Conservation (phyloP, 1,140 invertebrate genomes). For the Oncopodura yosiiana region DNA sequence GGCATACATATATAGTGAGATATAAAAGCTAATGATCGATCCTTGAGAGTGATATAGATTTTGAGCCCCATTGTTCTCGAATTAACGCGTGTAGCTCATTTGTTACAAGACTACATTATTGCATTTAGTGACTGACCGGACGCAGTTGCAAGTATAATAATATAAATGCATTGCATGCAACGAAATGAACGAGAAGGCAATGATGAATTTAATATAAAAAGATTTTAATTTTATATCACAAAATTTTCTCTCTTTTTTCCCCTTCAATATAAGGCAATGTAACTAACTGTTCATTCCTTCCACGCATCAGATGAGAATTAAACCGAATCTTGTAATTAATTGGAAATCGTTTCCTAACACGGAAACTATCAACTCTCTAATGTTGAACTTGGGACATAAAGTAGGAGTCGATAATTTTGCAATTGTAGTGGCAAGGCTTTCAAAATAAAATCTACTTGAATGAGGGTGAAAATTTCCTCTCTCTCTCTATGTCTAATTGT, state of each 20-base stretch:
- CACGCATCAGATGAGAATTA: constrained; percentile 28
- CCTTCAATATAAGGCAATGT: too few relatives aligned
- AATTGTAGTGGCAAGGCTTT: too few relatives aligned
- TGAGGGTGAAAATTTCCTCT: constrained; percentile 6
- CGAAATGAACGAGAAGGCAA: constrained; percentile 3
- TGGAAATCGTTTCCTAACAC: constrained; percentile 32
- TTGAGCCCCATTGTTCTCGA: constrained; percentile 34
- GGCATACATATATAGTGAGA: constrained; percentile 8
- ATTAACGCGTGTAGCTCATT: constrained; percentile 36
- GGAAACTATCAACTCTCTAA: constrained; percentile 28
- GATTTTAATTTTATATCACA: too few relatives aligned
- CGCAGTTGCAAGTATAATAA: neutral
- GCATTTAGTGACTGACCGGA: neutral
- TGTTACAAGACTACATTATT: constrained; percentile 11
- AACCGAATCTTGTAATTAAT: constrained; percentile 34
- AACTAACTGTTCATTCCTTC: constrained; percentile 7
- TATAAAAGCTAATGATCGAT: constrained; percentile 31
- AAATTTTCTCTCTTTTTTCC: too few relatives aligned
- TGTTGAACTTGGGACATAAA: too few relatives aligned
- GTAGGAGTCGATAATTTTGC: too few relatives aligned
- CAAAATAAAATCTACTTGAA: too few relatives aligned
- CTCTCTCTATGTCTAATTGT: neutral
- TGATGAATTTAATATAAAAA: too few relatives aligned
- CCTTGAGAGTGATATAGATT: constrained; percentile 14
- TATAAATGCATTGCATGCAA: neutral